These are phyloP conservation scores for Paracyclopina nana DNA, from an alignment of 1,140 invertebrate species.

Conservation along the genomic window DNA sequence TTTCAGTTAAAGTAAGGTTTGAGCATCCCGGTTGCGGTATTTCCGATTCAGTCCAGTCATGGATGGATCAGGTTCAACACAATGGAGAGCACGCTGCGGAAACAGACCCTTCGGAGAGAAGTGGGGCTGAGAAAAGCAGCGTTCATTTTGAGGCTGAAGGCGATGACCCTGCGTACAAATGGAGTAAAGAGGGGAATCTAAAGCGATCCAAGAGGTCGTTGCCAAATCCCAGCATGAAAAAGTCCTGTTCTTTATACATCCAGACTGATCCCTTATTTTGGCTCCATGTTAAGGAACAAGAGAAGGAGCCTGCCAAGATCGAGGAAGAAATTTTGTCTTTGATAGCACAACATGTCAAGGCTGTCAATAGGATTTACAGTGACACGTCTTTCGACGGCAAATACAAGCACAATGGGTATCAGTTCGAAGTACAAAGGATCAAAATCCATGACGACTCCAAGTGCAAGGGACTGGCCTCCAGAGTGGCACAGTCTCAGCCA, in stretches of 20 bases:
- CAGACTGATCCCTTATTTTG: conserved; percentile 95
- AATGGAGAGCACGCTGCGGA: conserved; percentile 36
- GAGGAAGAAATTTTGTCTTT: conserved; percentile 89
- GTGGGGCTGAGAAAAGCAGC: conserved; percentile 24
- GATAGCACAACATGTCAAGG: conserved; percentile 93
- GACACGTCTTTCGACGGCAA: conserved; percentile 75
- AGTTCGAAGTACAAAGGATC: conserved; percentile 92
- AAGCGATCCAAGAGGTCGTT: conserved; percentile 35
- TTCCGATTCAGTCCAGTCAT: conserved; percentile 25
- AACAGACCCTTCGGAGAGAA: conserved; percentile 27
- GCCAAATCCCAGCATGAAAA: conserved; percentile 42
- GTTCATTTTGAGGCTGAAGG: conserved; percentile 19
- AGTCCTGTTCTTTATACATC: conserved; percentile 80
- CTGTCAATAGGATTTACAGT: conserved; percentile 92
- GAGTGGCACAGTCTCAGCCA: conserved; percentile 33
- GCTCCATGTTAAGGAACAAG: conserved; percentile 50
- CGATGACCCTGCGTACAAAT: conserved; percentile 18
- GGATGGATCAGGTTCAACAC: conserved; percentile 81
- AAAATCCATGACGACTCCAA: conserved; percentile 38
- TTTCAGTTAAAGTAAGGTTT: too few relatives aligned
- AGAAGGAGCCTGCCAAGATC: conserved; percentile 47
- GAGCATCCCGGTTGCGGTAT: neutral
- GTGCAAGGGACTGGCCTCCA: neutral
- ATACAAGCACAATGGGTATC: conserved; percentile 67
- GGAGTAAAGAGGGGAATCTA: conserved; percentile 17